Evolutionary conservation across 2,888 invertebrate species (phyloP).

Genomic region (Nowickia ferox): DNA sequence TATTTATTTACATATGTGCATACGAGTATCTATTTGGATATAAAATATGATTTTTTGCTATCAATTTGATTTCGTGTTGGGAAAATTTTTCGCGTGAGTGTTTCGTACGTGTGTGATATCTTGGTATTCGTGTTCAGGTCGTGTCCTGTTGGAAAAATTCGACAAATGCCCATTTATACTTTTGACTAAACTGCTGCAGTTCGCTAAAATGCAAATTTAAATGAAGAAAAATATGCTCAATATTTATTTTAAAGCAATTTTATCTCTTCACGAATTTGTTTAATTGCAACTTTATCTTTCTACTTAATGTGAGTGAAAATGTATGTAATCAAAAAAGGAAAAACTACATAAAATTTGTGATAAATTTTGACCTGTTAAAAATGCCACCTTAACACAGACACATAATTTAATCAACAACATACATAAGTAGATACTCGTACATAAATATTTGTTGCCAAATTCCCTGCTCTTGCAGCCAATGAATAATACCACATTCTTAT

Average conservation of each 20-base stretch:
- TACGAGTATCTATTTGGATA: too few species aligned
- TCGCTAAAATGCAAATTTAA: too few species aligned
- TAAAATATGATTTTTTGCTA: too few species aligned
- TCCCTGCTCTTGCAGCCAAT: conserved; percentile 37
- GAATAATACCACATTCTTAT: conserved; percentile 18
- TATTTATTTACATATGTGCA: too few species aligned
- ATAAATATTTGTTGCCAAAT: conserved; percentile 6
- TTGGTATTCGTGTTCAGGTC: too few species aligned
- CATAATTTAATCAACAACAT: conserved; percentile 29
- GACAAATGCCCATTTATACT: too few species aligned
- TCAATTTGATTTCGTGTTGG: too few species aligned
- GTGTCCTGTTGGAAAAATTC: too few species aligned
- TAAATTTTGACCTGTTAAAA: conserved; percentile 68
- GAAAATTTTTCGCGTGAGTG: too few species aligned
- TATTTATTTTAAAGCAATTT: neutral
- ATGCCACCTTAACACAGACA: conserved; percentile 61
- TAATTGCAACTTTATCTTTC: conserved; percentile 4
- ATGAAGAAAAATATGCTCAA: too few species aligned
- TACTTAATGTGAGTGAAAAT: conserved; percentile 4
- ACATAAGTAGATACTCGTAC: neutral
- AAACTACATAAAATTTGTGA: conserved; percentile 49
- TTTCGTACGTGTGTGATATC: too few species aligned
- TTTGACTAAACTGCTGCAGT: too few species aligned
- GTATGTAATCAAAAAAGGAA: conserved; percentile 7
- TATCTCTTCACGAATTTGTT: conserved; percentile 6